A percentile compares a stretch with the other conserved stretches of the same genome.
phyloP scores from a whole-genome alignment of 2,113 vertebrate genomes.

The Copsychus sechellarum region DNA sequence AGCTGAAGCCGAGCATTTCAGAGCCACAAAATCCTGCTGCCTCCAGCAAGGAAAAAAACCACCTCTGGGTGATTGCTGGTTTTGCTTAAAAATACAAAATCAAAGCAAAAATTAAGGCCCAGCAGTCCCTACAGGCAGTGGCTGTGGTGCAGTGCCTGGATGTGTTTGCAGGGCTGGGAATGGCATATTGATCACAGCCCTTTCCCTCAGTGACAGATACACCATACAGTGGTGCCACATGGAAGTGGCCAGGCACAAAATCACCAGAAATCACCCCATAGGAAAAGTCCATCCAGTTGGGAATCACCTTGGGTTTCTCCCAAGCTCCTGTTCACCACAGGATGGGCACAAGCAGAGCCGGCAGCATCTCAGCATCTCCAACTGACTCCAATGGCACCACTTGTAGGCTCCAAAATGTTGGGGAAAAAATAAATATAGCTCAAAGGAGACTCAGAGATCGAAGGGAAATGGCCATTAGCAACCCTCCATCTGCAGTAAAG shows the following conservation, averaged over 20 bases:
- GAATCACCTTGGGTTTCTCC: neutral
- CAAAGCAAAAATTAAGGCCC: neutral
- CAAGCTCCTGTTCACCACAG: neutral
- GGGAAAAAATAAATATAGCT: neutral
- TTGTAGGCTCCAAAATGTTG: neutral
- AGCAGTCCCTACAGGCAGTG: fast-evolving
- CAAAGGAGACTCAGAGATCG: constrained; percentile 21
- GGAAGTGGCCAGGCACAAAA: neutral
- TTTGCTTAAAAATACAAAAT: neutral
- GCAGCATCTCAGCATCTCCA: neutral
- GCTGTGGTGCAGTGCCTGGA: neutral
- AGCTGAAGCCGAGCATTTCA: fast-evolving
- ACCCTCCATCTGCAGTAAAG: constrained; percentile 12
- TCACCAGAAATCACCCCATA: neutral
- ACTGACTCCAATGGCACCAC: neutral
- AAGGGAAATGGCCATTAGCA: constrained; percentile 53
- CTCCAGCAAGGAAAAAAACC: fast-evolving
- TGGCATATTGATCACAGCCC: neutral
- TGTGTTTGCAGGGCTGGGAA: neutral
- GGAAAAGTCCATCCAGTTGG: fast-evolving
- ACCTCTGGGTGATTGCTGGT: neutral
- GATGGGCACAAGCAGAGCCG: fast-evolving
- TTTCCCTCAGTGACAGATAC: neutral
- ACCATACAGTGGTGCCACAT: fast-evolving
- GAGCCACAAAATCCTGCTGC: neutral